Evolutionary conservation across 2,888 invertebrate genomes (phyloP).

Genomic region (Panzeria rudis): DNA sequence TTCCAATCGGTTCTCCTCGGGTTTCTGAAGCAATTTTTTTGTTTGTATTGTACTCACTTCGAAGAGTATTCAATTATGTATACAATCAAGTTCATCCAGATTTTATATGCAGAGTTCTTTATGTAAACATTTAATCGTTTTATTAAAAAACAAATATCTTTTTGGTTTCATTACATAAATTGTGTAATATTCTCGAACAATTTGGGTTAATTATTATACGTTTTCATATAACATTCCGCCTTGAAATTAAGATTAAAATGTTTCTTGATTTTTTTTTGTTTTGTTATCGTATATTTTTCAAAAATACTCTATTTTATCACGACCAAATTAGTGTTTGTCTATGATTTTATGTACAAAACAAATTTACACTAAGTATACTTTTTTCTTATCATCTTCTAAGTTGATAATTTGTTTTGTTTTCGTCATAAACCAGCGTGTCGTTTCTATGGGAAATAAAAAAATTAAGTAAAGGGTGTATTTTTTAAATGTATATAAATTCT

Average conservation of each 20-base stretch:
- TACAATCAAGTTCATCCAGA: too few relatives aligned
- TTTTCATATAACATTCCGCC: background rate
- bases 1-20: too few relatives aligned
- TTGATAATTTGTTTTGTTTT: background rate
- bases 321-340: background rate
- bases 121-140: background rate
- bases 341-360: slow-evolving; percentile 7
- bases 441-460: background rate
- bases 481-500: background rate
- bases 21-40: too few relatives aligned
- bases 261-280: background rate
- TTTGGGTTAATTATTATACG: background rate
- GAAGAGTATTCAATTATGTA: too few relatives aligned
- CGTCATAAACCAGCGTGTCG: background rate
- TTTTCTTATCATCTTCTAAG: background rate
- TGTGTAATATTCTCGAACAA: background rate
- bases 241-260: background rate
- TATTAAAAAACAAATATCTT: background rate
- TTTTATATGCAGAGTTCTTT: too few relatives aligned
- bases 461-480: too few relatives aligned
- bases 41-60: too few relatives aligned
- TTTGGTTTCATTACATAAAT: background rate
- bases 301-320: background rate
- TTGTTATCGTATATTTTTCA: slow-evolving; percentile 6
- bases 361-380: background rate